Evolutionary conservation across 2,797 vertebrate genomes (phyloP), one percentile per base, ranked within the genome.

Genomic region (Melanotaenia pygmaea): DNA sequence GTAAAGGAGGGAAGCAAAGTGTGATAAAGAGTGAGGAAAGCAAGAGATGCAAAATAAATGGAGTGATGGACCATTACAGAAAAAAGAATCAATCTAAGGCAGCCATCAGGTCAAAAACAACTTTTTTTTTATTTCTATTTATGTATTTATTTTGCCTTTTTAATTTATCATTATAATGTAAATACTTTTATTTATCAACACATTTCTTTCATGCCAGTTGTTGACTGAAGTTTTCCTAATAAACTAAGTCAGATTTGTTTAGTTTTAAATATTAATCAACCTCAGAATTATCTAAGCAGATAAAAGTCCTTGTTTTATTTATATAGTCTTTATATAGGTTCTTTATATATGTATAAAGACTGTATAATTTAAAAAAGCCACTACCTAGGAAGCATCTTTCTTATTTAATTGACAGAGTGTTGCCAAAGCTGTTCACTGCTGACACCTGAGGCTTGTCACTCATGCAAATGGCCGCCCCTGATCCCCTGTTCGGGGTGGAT

Each of bases 1-100:
- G 83, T 70, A 59, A 73, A 64, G 47, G 43, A 60, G 60, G 56
- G 77, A 64, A 24, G 34, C 5, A 16, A 32, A 62, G 32, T 38
- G 63, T 58, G 66, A 72, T 56, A 30, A 58, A 58, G 53, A 59
- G 69, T 8, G 14, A 32, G 32, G 56, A 66, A 65, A 65, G 10
- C n/a, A 54, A 54, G 22, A 54, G 35, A n/a, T 35, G 64, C 51
- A 1, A 56, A 40, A 35, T 20, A 56, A 51, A 66, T 40, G 10
- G 34, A 56, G 26, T 54, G 45, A 65, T 53, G 24, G 57, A 53
- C 57, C 63, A 24, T 60, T 3, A 40, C 35, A 54, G 43, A 18
- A 40, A 58, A 65, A 64, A 14, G 18, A 66, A 56, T 66, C 45
- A 60, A 60, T 45, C 45, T 26, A 14, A 60, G 30, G 71, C 57